A percentile compares a stretch with the other conserved stretches of the same genome.
Evolutionary conservation across 2,888 invertebrate genomes (phyloP).

Genomic region (Hemaris fuciformis): DNA sequence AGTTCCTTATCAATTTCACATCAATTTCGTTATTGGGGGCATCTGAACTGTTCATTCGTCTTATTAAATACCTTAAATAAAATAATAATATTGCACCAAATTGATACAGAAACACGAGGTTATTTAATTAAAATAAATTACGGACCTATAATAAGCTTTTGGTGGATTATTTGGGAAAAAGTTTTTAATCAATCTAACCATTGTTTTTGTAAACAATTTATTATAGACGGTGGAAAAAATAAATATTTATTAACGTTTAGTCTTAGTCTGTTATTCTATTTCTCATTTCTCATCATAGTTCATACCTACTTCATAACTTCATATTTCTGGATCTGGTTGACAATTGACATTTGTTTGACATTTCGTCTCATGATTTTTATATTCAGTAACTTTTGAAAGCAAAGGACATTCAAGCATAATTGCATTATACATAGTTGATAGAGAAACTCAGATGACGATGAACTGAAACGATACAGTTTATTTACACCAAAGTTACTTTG

Average conservation of each 20-base stretch:
- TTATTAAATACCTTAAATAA: conserved; percentile 32
- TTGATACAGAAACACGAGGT: neutral
- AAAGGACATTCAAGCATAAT: too few relatives aligned
- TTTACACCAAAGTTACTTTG: too few relatives aligned
- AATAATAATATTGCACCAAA: neutral
- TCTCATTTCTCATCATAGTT: too few relatives aligned
- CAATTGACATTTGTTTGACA: too few relatives aligned
- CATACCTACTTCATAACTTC: too few relatives aligned
- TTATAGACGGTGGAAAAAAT: neutral
- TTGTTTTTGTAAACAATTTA: neutral
- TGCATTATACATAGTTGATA: too few relatives aligned
- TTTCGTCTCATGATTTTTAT: too few relatives aligned
- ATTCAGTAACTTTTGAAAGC: too few relatives aligned
- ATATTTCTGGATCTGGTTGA: too few relatives aligned
- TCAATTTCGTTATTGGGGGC: conserved; percentile 37
- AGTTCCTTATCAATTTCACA: conserved; percentile 88
- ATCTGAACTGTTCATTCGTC: conserved; percentile 47
- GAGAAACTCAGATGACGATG: too few relatives aligned
- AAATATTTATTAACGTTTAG: neutral
- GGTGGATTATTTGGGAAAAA: neutral
- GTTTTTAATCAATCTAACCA: neutral
- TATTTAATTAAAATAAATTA: neutral
- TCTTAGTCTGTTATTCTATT: too few relatives aligned
- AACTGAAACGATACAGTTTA: too few relatives aligned
- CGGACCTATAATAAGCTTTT: neutral